Base-by-base conservation (phyloP, 1,140 invertebrate genomes). In the Hylaeus anthracinus region DNA sequence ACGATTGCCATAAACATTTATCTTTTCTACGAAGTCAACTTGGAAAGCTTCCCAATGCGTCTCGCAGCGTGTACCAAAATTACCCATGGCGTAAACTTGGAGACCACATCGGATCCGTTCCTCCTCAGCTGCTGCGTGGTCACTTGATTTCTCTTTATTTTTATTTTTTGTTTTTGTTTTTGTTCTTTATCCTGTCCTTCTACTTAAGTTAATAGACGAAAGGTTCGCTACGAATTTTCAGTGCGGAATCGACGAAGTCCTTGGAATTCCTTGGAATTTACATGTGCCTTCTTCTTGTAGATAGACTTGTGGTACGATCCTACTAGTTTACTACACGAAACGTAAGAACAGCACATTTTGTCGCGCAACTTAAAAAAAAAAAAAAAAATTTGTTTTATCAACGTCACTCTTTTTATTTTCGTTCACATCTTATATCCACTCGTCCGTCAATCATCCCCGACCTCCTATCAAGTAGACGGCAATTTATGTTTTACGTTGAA, bases 321-420 rank as follows among this genome's bases (percentile, higher is more conserved):
- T 80, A 80, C 61, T 81, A 67, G 72, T 63, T 82, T 6, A 15
- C 67, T 78, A 70, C 12, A 71, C n/a, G 51, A 63, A 43, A 70
- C 60, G 63, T 58, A 69, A 56, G 37, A 74, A 12, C 84, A 64
- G 81, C 84, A 90, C 84, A 78, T 61, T 66, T 89, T 78, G 63
- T 87, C 81, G 72, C 85, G 82, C 83, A 86, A 86, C 81, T 81
- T 77, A 88, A 89, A 88, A 86, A 89, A 87, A 60, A 61, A 63
- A 61, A 53, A 61, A 51, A 48, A 63, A 64, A 86, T 81, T 78
- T 53, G 58, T 78, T 53, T 72, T 14, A 79, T 75, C 71, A 26
- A 58, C 15, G n/a, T 9, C 15, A 64, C 14, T 60, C 26, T 74
- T 60, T 74, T 79, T 72, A 58, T 67, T 77, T 75, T 72, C 37